A percentile compares a stretch with the other conserved stretches of the same genome.
Evolutionary conservation across 2,888 invertebrate species (phyloP).

Genomic region (Lottia scabra): DNA sequence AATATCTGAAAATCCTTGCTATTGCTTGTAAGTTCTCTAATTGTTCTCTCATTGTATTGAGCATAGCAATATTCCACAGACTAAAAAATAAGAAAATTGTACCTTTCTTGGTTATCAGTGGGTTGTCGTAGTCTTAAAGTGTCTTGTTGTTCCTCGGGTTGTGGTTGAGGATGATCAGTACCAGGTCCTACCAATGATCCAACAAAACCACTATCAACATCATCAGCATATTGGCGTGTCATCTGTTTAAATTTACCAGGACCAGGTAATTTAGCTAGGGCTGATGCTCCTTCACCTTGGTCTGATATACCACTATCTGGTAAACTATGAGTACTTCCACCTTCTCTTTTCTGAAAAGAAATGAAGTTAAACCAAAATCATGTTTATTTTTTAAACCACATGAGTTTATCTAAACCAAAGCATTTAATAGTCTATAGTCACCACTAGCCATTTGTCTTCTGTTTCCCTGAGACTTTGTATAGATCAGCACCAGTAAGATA

Average conservation of each 20-base stretch:
- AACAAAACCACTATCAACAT: conserved; percentile 61
- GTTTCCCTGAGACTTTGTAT: no score
- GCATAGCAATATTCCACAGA: no score
- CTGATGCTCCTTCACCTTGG: conserved; percentile 33
- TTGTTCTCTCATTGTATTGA: no score
- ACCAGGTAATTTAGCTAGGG: conserved; percentile 53
- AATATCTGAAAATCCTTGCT: no score
- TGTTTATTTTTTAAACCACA: no score
- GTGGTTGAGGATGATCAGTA: conserved; percentile 41
- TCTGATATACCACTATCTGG: conserved; percentile 57
- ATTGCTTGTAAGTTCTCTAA: no score
- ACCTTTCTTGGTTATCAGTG: conserved; percentile 17
- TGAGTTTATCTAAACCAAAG: no score
- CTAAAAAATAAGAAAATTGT: neutral
- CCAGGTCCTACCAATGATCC: conserved; percentile 59
- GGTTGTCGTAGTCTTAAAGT: conserved; percentile 39
- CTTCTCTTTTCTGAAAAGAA: conserved; percentile 42
- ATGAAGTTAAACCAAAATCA: no score
- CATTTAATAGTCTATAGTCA: no score
- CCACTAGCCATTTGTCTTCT: no score
- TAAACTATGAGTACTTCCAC: conserved; percentile 51
- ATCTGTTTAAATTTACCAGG: conserved; percentile 59
- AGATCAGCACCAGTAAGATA: no score
- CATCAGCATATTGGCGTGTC: conserved; percentile 50
- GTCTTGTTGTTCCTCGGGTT: conserved; percentile 37